Conservation (phyloP, 2,113 vertebrate genomes). For the Garra rufa region DNA sequence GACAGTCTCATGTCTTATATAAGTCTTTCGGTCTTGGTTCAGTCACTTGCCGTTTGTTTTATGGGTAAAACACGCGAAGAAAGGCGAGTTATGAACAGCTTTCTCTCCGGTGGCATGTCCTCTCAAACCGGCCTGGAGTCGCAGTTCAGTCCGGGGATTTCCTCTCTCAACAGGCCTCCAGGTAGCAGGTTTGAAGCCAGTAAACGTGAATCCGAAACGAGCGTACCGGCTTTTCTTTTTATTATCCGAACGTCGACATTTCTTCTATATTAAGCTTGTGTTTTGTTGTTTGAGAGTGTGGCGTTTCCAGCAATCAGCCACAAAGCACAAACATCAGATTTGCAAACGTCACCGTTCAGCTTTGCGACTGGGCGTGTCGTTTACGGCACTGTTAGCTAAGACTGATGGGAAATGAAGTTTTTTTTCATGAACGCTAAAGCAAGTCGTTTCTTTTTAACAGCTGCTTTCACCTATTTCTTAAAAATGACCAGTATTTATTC, state of each 20-base stretch:
- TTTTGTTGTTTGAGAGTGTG: slow-evolving; percentile 39
- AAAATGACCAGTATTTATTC: background rate
- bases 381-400: slow-evolving; percentile 35
- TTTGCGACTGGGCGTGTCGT: slow-evolving; percentile 36
- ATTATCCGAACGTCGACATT: background rate
- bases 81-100: slow-evolving; percentile 22
- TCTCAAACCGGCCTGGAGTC: slow-evolving; percentile 47
- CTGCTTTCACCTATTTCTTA: background rate
- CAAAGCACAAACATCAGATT: slow-evolving; percentile 55
- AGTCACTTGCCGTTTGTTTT: slow-evolving; percentile 33
- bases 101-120: slow-evolving; percentile 35
- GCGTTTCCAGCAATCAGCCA: slow-evolving; percentile 54
- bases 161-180: slow-evolving; percentile 57
- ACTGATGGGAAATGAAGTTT: slow-evolving; percentile 56
- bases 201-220: background rate
- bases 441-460: background rate
- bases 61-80: slow-evolving; percentile 14
- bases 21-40: slow-evolving; percentile 15
- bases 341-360: slow-evolving; percentile 61
- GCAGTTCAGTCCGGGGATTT: slow-evolving; percentile 59
- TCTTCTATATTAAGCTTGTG: background rate
- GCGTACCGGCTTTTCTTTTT: background rate
- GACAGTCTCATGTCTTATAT: slow-evolving; percentile 5
- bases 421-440: background rate
- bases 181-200: slow-evolving; percentile 10